phyloP scores from a whole-genome alignment of 30 jellyfish, hydroid and myxozoan genomes.

The Aurelia coerulea region DNA sequence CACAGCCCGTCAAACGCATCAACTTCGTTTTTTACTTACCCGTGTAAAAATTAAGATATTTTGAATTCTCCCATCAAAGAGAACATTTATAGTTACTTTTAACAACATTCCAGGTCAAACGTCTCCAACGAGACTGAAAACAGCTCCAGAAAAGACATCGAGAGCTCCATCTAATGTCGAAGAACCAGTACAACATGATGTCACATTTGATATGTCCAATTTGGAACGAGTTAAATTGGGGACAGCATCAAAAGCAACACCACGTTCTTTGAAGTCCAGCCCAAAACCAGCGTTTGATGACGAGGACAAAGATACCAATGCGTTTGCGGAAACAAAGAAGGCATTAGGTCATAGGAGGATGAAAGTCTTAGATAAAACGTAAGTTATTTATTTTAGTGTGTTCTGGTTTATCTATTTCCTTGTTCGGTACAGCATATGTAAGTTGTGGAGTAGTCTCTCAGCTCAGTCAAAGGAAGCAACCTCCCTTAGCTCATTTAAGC shows the following conservation, averaged over 20 bases:
- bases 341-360: background rate
- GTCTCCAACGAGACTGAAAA: slow-evolving; percentile 60
- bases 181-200: slow-evolving; percentile 13
- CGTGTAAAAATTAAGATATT: too few species aligned
- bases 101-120: slow-evolving; percentile 8
- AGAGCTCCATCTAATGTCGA: background rate
- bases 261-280: slow-evolving; percentile 11
- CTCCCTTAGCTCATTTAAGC: too few species aligned
- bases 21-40: too few species aligned
- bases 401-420: background rate
- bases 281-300: slow-evolving; percentile 2
- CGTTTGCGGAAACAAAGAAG: slow-evolving; percentile 45
- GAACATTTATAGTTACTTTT: too few species aligned
- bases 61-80: too few species aligned
- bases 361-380: slow-evolving; percentile 53
- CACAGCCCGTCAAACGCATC: too few species aligned
- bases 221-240: background rate
- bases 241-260: slow-evolving; percentile 31
- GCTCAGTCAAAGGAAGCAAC: background rate
- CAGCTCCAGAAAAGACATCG: slow-evolving; percentile 53
- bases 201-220: slow-evolving; percentile 19
- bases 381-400: background rate
- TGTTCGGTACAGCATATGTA: background rate
- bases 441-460: background rate
- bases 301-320: background rate